Conservation (phyloP, 2,113 vertebrate species). For the Sardina pilchardus region DNA sequence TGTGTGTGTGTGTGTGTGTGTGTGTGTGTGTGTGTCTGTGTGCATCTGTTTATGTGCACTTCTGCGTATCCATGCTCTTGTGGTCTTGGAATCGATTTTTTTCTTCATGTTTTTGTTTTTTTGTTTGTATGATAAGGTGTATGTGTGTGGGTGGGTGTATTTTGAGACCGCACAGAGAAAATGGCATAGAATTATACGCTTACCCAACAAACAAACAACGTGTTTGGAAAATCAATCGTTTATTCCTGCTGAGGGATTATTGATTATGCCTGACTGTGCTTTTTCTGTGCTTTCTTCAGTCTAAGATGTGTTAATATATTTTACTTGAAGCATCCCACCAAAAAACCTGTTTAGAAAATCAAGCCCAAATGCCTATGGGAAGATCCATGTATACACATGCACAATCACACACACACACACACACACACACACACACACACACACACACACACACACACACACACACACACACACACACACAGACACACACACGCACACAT, state of each 20-base stretch:
- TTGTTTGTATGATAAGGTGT: background rate
- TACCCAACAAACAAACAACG: background rate
- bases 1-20: constrained; percentile 24
- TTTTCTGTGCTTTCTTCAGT: background rate
- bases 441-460: too few species aligned
- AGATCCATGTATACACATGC: too few species aligned
- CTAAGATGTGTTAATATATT: too few species aligned
- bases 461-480: too few species aligned
- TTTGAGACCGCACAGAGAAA: background rate
- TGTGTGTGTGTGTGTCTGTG: constrained; percentile 49
- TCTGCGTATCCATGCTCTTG: background rate
- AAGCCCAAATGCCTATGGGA: too few species aligned
- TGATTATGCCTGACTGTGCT: background rate
- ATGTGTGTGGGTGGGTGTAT: too few species aligned
- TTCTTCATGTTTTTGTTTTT: background rate
- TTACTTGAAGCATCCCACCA: background rate
- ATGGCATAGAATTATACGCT: background rate
- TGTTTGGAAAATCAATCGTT: background rate
- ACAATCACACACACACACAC: too few species aligned
- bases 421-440: too few species aligned
- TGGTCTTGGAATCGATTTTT: background rate
- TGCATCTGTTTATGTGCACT: background rate
- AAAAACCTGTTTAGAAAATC: constrained; percentile 51
- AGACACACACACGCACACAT: too few species aligned
- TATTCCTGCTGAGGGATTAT: background rate